Conservation (phyloP, 2,888 invertebrate species). For the Leptopilina drosophilae region DNA sequence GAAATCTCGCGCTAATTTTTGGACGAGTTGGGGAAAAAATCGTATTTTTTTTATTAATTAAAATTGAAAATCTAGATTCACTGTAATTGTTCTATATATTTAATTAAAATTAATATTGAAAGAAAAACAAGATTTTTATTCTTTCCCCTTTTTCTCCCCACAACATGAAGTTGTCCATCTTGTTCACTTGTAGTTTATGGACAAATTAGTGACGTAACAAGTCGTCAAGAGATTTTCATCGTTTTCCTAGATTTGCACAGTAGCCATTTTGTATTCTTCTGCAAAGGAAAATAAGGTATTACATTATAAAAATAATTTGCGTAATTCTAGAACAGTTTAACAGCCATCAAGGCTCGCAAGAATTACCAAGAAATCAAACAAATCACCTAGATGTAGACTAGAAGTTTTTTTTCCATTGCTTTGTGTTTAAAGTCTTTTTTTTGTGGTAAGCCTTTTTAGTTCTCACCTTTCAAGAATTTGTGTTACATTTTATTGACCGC, state of each 20-base stretch:
- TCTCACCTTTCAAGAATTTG: not conserved
- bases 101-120: no score
- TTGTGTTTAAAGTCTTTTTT: slow-evolving; percentile 39
- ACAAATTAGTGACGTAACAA: slow-evolving; percentile 66
- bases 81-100: no score
- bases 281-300: slow-evolving; percentile 74
- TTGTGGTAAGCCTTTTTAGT: slow-evolving; percentile 41
- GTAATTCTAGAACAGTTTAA: slow-evolving; percentile 63
- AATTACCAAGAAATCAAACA: slow-evolving; percentile 41
- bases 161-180: not conserved
- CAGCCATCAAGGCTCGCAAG: slow-evolving; percentile 43
- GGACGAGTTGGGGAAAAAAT: no score
- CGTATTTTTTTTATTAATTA: no score
- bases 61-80: no score
- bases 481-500: slow-evolving; percentile 41
- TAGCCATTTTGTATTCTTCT: slow-evolving; percentile 75
- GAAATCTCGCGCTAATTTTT: no score
- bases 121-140: no score
- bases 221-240: slow-evolving; percentile 50
- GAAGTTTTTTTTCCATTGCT: slow-evolving; percentile 46
- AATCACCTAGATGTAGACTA: slow-evolving; percentile 41
- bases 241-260: slow-evolving; percentile 58
- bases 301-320: slow-evolving; percentile 66
- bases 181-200: not conserved
- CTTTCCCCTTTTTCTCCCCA: no score